These are phyloP conservation scores for Dipodomys merriami DNA, from an alignment of 2,113 vertebrate genomes.

Conservation along the genomic window DNA sequence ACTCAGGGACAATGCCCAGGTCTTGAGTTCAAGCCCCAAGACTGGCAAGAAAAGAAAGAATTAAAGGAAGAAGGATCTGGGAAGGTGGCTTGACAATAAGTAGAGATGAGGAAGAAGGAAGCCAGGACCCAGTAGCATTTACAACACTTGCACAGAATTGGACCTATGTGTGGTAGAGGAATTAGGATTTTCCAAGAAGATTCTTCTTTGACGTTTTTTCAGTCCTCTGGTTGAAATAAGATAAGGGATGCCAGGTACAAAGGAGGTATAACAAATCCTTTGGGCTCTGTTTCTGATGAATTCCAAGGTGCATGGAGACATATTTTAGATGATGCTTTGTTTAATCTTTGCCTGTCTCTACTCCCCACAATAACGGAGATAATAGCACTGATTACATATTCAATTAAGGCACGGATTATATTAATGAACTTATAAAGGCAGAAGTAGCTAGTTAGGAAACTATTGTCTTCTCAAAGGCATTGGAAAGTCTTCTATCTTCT, in stretches of 20 bases:
- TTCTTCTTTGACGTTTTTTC: not conserved
- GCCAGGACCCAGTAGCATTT: not conserved
- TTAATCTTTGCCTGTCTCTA: conserved; percentile 40
- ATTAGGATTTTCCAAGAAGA: conserved; percentile 2
- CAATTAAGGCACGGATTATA: conserved; percentile 10
- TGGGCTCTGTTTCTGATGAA: conserved; percentile 8
- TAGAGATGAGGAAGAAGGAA: not conserved
- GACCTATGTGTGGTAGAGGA: not conserved
- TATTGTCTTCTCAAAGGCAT: conserved; percentile 35
- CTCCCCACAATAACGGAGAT: not conserved
- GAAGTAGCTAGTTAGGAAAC: conserved; percentile 50
- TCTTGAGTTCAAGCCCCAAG: too few species aligned
- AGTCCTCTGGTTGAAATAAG: not conserved
- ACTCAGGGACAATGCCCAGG: too few species aligned
- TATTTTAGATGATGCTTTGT: not conserved
- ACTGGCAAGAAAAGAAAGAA: not conserved
- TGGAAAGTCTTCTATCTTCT: not conserved
- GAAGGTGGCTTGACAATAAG: not conserved
- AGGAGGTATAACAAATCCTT: not conserved
- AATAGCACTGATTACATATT: not conserved
- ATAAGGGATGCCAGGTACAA: not conserved
- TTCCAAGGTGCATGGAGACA: conserved; percentile 15
- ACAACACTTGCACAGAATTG: not conserved
- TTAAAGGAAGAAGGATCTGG: not conserved
- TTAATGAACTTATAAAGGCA: conserved; percentile 49